Evolutionary conservation across 2,888 invertebrate species (phyloP).

Genomic region (Drosophila robusta): DNA sequence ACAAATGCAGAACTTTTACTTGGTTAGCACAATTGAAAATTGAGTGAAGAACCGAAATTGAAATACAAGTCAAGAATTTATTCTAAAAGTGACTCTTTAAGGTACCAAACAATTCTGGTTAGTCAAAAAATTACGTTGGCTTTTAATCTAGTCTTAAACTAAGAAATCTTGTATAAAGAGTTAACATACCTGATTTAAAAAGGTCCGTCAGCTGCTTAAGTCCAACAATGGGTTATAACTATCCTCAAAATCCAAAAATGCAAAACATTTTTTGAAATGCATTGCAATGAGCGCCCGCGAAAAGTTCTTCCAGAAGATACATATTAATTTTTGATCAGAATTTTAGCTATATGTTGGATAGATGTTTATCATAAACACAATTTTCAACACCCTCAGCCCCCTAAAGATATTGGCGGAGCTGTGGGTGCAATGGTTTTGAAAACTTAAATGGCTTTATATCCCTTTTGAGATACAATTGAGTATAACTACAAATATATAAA

Average conservation of each 20-base stretch:
- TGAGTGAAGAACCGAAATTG: not conserved
- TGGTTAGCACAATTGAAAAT: slow-evolving; percentile 1
- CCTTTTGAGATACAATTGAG: slow-evolving; percentile 79
- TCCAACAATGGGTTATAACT: not conserved
- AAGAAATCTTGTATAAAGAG: not conserved
- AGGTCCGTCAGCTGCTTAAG: slow-evolving; percentile 13
- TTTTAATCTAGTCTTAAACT: slow-evolving; percentile 4
- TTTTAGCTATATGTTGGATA: slow-evolving; percentile 18
- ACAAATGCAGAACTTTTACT: slow-evolving; percentile 41
- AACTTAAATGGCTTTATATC: slow-evolving; percentile 80
- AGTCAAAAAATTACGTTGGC: slow-evolving; percentile 1
- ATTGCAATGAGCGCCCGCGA: slow-evolving; percentile 1
- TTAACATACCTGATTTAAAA: not conserved
- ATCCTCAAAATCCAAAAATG: slow-evolving; percentile 14
- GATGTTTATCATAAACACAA: slow-evolving; percentile 15
- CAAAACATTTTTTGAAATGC: slow-evolving; percentile 23
- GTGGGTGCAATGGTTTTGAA: slow-evolving; percentile 60
- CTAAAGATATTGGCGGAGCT: slow-evolving; percentile 31
- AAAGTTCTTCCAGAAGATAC: slow-evolving; percentile 26
- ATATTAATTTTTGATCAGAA: slow-evolving; percentile 23
- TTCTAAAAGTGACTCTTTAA: not conserved
- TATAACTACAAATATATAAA: slow-evolving; percentile 47
- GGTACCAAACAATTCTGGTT: not conserved
- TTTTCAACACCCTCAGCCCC: slow-evolving; percentile 38
- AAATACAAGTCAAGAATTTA: not conserved